Conservation (phyloP, 1,140 invertebrate species). For the Chlorops oryzae region DNA sequence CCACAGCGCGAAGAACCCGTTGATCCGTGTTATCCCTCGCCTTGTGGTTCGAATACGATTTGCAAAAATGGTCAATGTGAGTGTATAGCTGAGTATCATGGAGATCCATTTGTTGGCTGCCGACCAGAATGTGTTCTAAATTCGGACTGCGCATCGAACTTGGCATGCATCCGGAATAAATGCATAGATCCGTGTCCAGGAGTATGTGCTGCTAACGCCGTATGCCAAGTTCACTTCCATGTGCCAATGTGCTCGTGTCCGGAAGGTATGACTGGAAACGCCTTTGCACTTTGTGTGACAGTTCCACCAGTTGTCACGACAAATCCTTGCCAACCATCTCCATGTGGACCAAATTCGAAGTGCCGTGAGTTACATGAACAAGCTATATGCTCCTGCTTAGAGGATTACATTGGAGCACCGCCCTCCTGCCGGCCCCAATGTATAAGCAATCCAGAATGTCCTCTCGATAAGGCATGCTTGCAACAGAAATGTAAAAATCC, state of each 20-base stretch:
- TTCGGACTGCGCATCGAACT: constrained; percentile 67
- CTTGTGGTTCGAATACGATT: constrained; percentile 63
- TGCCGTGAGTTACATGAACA: constrained; percentile 50
- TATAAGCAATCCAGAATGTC: constrained; percentile 54
- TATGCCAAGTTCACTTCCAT: constrained; percentile 73
- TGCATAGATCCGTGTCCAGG: constrained; percentile 69
- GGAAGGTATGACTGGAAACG: constrained; percentile 35
- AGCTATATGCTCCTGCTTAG: constrained; percentile 50
- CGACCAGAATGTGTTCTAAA: constrained; percentile 77
- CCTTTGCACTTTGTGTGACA: constrained; percentile 29
- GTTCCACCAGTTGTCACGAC: constrained; percentile 25
- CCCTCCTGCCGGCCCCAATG: constrained; percentile 57
- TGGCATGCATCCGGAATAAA: constrained; percentile 66
- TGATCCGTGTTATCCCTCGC: constrained; percentile 55
- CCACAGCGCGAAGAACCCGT: constrained; percentile 7
- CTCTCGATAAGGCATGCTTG: constrained; percentile 51
- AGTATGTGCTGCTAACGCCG: constrained; percentile 64
- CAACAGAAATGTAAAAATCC: constrained; percentile 57
- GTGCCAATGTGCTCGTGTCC: constrained; percentile 40
- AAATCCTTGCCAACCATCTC: constrained; percentile 53
- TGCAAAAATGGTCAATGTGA: constrained; percentile 48
- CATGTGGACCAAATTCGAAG: constrained; percentile 56
- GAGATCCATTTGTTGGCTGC: constrained; percentile 62
- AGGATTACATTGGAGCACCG: constrained; percentile 52
- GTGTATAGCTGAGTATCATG: constrained; percentile 62